These are phyloP conservation scores for Cuculus canorus DNA, from an alignment of 2,797 vertebrate genomes.

Conservation along the genomic window DNA sequence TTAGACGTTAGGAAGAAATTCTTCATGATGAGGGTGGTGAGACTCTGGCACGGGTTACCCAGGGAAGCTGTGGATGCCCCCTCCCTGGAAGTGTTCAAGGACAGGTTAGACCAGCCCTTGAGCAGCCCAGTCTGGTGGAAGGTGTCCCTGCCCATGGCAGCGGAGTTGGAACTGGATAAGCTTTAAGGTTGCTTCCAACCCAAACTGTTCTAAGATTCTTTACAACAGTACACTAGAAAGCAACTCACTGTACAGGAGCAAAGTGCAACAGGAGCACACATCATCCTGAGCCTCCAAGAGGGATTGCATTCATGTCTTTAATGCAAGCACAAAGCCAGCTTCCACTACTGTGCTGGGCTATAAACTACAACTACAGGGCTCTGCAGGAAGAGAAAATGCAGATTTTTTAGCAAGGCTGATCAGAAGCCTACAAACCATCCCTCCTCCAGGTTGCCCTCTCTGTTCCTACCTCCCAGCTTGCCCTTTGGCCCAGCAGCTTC, in stretches of 20 bases:
- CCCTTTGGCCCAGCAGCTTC: background rate
- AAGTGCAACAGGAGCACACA: fast-evolving
- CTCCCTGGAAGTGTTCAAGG: no score
- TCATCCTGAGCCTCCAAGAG: background rate
- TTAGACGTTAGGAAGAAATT: no score
- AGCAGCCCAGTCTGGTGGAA: no score
- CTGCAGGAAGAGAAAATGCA: background rate
- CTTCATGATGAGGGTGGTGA: no score
- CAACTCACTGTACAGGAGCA: background rate
- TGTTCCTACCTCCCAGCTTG: background rate
- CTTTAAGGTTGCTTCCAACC: no score
- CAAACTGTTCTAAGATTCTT: background rate
- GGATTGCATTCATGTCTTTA: background rate
- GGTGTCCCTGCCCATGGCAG: no score
- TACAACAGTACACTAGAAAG: no score
- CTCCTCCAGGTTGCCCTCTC: no score
- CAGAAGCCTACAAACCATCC: background rate
- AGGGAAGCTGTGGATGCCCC: no score
- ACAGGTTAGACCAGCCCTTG: no score
- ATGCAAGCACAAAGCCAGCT: background rate
- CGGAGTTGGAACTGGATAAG: no score
- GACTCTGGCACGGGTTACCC: no score
- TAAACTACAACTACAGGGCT: background rate
- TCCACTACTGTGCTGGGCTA: background rate
- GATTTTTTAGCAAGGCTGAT: background rate